A percentile compares a stretch with the other conserved stretches of the same genome.
phyloP scores from a whole-genome alignment of 2,113 vertebrate genomes.

The Poeciliopsis prolifica region DNA sequence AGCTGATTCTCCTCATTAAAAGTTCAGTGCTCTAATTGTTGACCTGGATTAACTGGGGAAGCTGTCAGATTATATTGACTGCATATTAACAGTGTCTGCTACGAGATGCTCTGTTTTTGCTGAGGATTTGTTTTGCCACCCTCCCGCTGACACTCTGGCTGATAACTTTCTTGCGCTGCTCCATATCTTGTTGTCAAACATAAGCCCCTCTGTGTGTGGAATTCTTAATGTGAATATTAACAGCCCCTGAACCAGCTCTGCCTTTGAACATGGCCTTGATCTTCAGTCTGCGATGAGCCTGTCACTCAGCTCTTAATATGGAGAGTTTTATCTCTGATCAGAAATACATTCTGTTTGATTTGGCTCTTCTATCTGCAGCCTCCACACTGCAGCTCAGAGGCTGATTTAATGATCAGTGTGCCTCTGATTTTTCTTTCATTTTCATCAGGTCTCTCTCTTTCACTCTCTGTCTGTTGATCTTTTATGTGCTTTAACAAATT shows the following conservation, averaged over 20 bases:
- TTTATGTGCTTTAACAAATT: background rate
- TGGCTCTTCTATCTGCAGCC: background rate
- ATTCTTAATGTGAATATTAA: background rate
- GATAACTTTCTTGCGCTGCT: background rate
- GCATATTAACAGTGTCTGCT: background rate
- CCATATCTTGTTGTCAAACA: background rate
- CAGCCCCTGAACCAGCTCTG: background rate
- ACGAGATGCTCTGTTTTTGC: background rate
- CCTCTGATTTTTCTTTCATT: background rate
- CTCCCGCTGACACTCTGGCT: background rate
- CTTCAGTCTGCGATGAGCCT: background rate
- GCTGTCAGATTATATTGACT: background rate
- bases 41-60: background rate
- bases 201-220: background rate
- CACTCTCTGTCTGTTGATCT: background rate
- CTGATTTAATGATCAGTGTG: background rate
- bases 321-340: conserved; percentile 9
- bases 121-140: background rate
- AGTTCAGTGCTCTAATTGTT: background rate
- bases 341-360: conserved; percentile 7
- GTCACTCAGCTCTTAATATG: conserved; percentile 3
- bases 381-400: conserved; percentile 1
- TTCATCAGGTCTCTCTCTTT: background rate
- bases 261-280: background rate
- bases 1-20: background rate